Evolutionary conservation across 2,888 invertebrate species (phyloP), one percentile per base, ranked within the genome.

Genomic region (Parnassius apollo): DNA sequence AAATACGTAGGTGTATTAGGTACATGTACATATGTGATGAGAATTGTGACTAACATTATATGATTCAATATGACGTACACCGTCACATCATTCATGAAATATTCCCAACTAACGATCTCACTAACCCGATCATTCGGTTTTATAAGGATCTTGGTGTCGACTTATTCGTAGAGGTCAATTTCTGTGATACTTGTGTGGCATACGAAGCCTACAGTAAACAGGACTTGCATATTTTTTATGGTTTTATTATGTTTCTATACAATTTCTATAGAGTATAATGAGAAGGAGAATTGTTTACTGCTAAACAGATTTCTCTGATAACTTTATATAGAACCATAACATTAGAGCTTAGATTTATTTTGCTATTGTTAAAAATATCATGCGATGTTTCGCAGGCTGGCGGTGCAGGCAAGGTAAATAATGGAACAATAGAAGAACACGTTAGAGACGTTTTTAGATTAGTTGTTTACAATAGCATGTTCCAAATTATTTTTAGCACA

Each of bases 391-490:
- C 88, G 81, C 91, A 92, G 92, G 92, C 91, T 75, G 88, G 88
- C 74, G 90, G 83, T 72, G 88, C 88, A 75, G 85, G 81, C 77
- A 92, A 92, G 92, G 92, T 92, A 91, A 91, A 77, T 80, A 76
- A 71, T 71, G 73, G 70, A 73, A 66, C 70, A 67, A 69, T 74
- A 71, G 73, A 66, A 74, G 71, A 68, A 66, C 65, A 66, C 69
- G 69, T 65, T 68, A 71, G 76, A 71, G 49, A 57, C 77, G 73
- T 73, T 83, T 82, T 82, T 68, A 72, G 74, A 81, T 69, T 81
- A 81, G 80, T 75, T 69, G 70, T 72, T 71, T 70, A 77, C 80
- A 80, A 77, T 74, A 77, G 88, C 87, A 85, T 86, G 86, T 73
- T 73, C 68, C 76, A 77, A 73, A 75, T 78, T 75, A 63, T 59